phyloP scores from a whole-genome alignment of 2,888 invertebrate genomes.

The Anarsia innoxiella region DNA sequence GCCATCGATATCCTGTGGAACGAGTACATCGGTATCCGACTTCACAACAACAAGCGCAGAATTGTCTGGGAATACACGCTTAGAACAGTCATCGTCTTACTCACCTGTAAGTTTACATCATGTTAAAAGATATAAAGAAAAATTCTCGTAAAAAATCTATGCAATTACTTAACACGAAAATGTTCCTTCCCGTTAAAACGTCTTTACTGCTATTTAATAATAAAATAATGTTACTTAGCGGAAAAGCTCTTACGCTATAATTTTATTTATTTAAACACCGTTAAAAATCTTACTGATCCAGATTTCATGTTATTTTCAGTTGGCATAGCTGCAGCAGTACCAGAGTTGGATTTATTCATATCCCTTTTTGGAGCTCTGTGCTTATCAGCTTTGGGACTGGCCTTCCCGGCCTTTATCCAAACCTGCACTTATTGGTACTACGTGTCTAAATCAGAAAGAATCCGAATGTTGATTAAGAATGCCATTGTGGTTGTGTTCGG shows the following conservation, averaged over 20 bases:
- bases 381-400: constrained; percentile 89
- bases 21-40: constrained; percentile 75
- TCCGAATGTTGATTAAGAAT: constrained; percentile 77
- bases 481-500: constrained; percentile 79
- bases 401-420: constrained; percentile 93
- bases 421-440: constrained; percentile 87
- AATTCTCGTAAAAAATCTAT: no score
- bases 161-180: no score
- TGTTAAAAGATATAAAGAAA: no score
- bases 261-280: no score
- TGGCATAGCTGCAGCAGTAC: constrained; percentile 87
- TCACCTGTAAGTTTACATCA: constrained; percentile 95
- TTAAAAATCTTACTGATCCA: no score
- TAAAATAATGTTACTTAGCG: no score
- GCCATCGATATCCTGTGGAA: constrained; percentile 96
- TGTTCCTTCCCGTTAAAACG: no score
- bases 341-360: constrained; percentile 87
- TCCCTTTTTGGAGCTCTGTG: constrained; percentile 92
- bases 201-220: no score
- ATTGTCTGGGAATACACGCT: constrained; percentile 84
- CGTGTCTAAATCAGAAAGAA: constrained; percentile 68
- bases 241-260: no score
- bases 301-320: no score
- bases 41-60: constrained; percentile 77
- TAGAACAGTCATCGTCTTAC: constrained; percentile 84